phyloP scores from a whole-genome alignment of 2,113 vertebrate genomes.

The Toxostoma redivivum region DNA sequence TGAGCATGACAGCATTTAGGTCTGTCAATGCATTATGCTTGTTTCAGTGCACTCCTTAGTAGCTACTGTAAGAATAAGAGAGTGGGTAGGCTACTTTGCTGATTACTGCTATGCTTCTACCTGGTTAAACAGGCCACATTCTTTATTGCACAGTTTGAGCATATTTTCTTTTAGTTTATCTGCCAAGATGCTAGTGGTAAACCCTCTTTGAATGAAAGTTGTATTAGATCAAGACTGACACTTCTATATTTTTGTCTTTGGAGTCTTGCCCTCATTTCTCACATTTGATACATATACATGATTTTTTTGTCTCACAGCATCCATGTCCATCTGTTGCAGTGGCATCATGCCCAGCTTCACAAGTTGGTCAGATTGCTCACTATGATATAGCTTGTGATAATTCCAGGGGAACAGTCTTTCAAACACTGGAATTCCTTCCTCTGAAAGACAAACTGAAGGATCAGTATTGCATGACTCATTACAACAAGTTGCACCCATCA shows the following conservation, averaged over 20 bases:
- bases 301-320: constrained; percentile 32
- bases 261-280: constrained; percentile 58
- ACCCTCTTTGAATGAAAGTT: constrained; percentile 21
- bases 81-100: background rate
- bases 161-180: background rate
- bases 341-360: constrained; percentile 34
- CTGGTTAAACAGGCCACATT: background rate
- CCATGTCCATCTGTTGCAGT: constrained; percentile 51
- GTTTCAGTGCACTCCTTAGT: background rate
- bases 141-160: background rate
- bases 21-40: background rate
- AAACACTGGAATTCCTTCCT: background rate
- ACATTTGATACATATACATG: constrained; percentile 24
- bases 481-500: background rate
- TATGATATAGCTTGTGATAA: background rate
- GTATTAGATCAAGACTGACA: constrained; percentile 44
- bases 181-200: background rate
- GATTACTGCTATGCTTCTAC: background rate
- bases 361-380: background rate
- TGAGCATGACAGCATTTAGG: background rate
- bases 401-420: background rate
- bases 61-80: background rate
- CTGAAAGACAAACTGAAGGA: background rate
- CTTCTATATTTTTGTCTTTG: constrained; percentile 49
- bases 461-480: background rate